phyloP scores from a whole-genome alignment of 2,113 vertebrate species.

The Corapipo altera region DNA sequence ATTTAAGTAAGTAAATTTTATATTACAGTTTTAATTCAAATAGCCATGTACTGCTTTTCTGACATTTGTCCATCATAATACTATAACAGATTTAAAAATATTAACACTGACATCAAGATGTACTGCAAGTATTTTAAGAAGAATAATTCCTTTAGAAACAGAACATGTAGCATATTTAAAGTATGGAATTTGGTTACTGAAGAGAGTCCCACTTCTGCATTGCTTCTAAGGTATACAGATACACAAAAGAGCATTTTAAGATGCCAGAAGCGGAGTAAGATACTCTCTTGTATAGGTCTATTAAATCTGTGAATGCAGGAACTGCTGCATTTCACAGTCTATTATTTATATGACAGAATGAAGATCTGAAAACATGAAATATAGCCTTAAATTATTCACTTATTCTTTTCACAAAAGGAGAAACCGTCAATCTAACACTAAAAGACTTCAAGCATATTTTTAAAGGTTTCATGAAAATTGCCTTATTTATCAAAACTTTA shows the following conservation, averaged over 20 bases:
- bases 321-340: conserved; percentile 64
- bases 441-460: conserved; percentile 68
- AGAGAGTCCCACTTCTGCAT: neutral
- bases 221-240: neutral
- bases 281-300: conserved; percentile 33
- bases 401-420: conserved; percentile 69
- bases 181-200: neutral
- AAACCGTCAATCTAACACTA: conserved; percentile 70
- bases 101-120: neutral
- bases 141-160: conserved; percentile 26
- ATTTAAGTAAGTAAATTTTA: neutral
- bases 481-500: conserved; percentile 77
- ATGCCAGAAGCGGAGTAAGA: conserved; percentile 18
- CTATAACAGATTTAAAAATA: neutral
- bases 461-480: conserved; percentile 71
- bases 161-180: neutral
- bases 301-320: conserved; percentile 39
- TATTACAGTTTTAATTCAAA: neutral
- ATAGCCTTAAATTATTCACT: conserved; percentile 74
- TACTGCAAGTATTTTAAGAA: conserved; percentile 45
- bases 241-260: conserved; percentile 13
- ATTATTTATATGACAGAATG: conserved; percentile 69
- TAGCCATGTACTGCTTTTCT: neutral
- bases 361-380: conserved; percentile 73
- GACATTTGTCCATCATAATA: neutral